These are phyloP conservation scores for Tyrophagus putrescentiae DNA, from an alignment of 1,140 invertebrate genomes.

Conservation along the genomic window DNA sequence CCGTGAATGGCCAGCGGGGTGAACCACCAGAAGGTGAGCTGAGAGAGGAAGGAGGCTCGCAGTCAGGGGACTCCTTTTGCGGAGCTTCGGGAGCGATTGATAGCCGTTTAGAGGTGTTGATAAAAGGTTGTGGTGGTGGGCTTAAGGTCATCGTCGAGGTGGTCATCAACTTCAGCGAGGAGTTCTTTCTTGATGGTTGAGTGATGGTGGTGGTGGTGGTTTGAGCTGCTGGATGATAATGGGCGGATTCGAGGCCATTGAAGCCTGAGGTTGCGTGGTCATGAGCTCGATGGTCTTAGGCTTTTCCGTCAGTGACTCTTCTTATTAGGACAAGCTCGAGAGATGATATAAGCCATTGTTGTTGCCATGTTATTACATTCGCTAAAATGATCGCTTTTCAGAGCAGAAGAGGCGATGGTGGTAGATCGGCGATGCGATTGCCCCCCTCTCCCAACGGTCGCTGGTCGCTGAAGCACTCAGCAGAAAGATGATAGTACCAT, in stretches of 20 bases:
- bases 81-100: slow-evolving; percentile 5
- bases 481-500: slow-evolving; percentile 53
- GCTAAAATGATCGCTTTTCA: too few species aligned
- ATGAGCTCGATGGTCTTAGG: too few species aligned
- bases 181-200: not conserved
- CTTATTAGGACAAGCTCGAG: too few species aligned
- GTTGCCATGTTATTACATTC: too few species aligned
- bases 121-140: not conserved
- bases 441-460: too few species aligned
- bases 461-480: slow-evolving; percentile 61
- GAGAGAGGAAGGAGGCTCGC: slow-evolving; percentile 66
- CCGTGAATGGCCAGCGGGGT: slow-evolving; percentile 45
- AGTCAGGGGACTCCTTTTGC: slow-evolving; percentile 28
- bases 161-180: not conserved
- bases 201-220: not conserved
- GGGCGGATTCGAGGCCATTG: too few species aligned
- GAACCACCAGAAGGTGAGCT: slow-evolving; percentile 82
- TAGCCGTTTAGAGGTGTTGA: not conserved
- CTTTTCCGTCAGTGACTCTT: too few species aligned
- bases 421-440: too few species aligned
- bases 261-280: too few species aligned
- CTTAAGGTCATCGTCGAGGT: not conserved
- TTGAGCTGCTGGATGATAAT: too few species aligned
- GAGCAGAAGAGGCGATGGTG: too few species aligned
- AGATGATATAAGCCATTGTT: too few species aligned